phyloP scores from a whole-genome alignment of 1,140 invertebrate species.

The Zaprionus vittiger region DNA sequence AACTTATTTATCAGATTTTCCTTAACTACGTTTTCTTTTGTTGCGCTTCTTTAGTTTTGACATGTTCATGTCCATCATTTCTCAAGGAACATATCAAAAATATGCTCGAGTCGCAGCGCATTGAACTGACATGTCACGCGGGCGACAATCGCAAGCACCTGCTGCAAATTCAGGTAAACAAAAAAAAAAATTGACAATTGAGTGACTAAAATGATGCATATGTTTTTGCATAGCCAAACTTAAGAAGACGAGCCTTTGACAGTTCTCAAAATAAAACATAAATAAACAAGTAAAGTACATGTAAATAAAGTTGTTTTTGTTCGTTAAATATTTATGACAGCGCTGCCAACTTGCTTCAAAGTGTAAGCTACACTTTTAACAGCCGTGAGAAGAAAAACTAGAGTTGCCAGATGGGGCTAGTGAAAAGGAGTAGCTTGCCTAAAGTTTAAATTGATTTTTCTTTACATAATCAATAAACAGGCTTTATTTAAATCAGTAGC shows the following conservation, averaged over 20 bases:
- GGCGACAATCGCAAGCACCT: slow-evolving; percentile 18
- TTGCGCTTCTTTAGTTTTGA: slow-evolving; percentile 42
- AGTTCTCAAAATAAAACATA: not conserved
- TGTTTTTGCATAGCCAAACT: not conserved
- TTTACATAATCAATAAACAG: too few relatives aligned
- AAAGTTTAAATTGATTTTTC: too few relatives aligned
- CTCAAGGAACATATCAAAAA: slow-evolving; percentile 45
- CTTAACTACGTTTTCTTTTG: slow-evolving; percentile 53
- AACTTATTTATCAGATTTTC: slow-evolving; percentile 71
- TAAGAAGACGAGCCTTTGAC: not conserved
- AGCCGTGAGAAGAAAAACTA: not conserved
- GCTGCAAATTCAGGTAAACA: slow-evolving; percentile 1
- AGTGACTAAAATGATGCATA: slow-evolving; percentile 28
- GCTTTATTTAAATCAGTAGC: too few relatives aligned
- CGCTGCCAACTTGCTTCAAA: not conserved
- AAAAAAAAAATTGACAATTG: slow-evolving; percentile 26
- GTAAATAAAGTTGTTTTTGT: not conserved
- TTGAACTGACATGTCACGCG: slow-evolving; percentile 57
- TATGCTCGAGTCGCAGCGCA: slow-evolving; percentile 12
- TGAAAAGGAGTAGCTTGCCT: too few relatives aligned
- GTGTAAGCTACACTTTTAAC: not conserved
- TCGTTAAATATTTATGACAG: not conserved
- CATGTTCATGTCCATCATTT: slow-evolving; percentile 61
- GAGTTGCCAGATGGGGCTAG: too few relatives aligned
- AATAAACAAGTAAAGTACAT: too few relatives aligned